phyloP scores from a whole-genome alignment of 2,797 vertebrate genomes.

The Lagorchestes hirsutus region DNA sequence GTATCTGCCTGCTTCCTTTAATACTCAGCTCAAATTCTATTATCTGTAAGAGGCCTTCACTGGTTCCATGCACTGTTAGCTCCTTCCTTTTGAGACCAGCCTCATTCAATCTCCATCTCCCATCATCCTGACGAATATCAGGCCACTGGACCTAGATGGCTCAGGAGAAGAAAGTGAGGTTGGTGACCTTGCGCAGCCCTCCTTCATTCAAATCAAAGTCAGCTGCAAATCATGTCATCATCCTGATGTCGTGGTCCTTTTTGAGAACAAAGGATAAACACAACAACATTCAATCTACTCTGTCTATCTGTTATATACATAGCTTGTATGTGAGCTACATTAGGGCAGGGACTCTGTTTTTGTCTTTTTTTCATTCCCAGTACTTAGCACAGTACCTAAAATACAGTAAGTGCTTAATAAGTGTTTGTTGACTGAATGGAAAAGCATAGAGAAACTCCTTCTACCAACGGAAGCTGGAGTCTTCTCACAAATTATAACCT shows the following conservation, averaged over 20 bases:
- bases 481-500: not conserved
- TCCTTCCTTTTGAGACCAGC: not conserved
- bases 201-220: too few relatives aligned
- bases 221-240: too few relatives aligned
- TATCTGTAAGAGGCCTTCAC: not conserved
- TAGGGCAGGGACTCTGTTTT: not conserved
- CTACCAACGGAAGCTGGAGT: not conserved
- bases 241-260: too few relatives aligned
- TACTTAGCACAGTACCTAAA: not conserved
- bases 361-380: not conserved
- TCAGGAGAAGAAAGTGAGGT: too few relatives aligned
- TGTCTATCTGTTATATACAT: not conserved
- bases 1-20: not conserved
- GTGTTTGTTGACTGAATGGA: not conserved
- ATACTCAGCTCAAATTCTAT: not conserved
- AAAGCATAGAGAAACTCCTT: not conserved
- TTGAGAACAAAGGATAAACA: too few relatives aligned
- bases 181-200: too few relatives aligned
- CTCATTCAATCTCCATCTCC: not conserved
- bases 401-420: not conserved
- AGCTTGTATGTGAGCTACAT: not conserved
- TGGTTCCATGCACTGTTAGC: not conserved
- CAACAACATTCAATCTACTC: not conserved
- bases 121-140: too few relatives aligned
- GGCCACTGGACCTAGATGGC: too few relatives aligned